These are phyloP conservation scores for Tapirus terrestris DNA, from an alignment of 2,113 vertebrate species.

Conservation along the genomic window DNA sequence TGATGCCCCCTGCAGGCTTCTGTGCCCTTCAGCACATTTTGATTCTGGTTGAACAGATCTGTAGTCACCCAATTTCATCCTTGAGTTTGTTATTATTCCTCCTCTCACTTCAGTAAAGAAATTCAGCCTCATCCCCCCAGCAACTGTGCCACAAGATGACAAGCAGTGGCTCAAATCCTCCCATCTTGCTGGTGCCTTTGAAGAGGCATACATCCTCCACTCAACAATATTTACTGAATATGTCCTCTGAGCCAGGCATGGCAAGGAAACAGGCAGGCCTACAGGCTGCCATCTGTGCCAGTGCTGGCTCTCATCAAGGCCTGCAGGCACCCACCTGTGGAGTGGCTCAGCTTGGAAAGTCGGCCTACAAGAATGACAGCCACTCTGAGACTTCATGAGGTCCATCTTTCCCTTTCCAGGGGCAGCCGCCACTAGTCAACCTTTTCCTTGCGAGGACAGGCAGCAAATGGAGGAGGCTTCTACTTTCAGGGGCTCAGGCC, in stretches of 20 bases:
- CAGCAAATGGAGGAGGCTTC: not conserved
- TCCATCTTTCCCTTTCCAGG: not conserved
- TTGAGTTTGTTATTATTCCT: not conserved
- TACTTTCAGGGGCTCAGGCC: not conserved
- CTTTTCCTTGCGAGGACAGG: not conserved
- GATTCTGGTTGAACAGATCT: not conserved
- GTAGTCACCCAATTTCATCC: not conserved
- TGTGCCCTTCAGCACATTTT: not conserved
- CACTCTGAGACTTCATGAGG: not conserved
- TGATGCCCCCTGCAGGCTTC: not conserved
- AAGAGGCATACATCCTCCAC: not conserved
- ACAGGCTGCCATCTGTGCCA: not conserved
- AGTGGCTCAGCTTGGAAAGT: not conserved
- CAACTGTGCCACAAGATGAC: not conserved
- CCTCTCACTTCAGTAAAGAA: not conserved
- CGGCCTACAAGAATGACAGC: not conserved
- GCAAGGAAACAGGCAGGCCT: not conserved
- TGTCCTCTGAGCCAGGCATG: rapidly evolving
- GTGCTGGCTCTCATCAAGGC: not conserved
- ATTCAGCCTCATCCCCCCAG: not conserved
- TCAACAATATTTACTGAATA: not conserved
- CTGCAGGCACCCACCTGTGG: not conserved
- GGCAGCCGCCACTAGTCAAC: not conserved
- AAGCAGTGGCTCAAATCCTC: not conserved
- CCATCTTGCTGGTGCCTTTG: not conserved